Conservation (phyloP, 1,140 invertebrate genomes). For the Drosophila yakuba region DNA sequence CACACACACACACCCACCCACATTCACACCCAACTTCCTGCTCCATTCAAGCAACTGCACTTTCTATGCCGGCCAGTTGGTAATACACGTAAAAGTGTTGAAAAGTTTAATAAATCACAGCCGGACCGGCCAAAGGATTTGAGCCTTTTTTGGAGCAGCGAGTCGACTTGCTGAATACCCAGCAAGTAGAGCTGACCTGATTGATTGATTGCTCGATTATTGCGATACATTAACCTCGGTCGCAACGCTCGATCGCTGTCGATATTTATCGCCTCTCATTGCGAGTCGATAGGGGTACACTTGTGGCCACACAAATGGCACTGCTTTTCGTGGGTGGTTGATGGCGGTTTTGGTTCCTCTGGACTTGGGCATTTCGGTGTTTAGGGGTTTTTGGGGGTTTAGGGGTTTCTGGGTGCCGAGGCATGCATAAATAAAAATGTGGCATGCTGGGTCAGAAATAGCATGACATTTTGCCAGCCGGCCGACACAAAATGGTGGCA, state of each 20-base stretch:
- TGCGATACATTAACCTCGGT: constrained; percentile 22
- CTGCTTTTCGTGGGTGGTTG: no score
- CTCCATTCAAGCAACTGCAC: constrained; percentile 27
- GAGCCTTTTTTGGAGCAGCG: background rate
- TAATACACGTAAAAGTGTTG: constrained; percentile 56
- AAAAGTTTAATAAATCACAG: constrained; percentile 71
- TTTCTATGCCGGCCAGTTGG: background rate
- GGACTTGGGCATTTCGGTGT: background rate
- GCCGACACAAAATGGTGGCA: constrained; percentile 70
- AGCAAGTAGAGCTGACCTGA: background rate
- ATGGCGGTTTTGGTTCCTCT: background rate
- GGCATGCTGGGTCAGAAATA: constrained; percentile 81
- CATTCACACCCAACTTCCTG: background rate
- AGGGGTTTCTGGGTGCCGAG: constrained; percentile 20
- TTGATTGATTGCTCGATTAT: constrained; percentile 39
- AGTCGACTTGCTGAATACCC: constrained; percentile 20
- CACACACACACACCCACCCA: background rate
- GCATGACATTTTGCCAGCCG: constrained; percentile 69
- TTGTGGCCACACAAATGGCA: constrained; percentile 20
- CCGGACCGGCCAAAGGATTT: background rate
- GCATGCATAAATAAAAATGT: constrained; percentile 80
- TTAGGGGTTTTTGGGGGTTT: background rate
- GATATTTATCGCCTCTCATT: constrained; percentile 31
- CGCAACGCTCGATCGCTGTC: constrained; percentile 14
- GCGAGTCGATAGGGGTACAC: constrained; percentile 2